Percentiles rank a stretch among this genome's conserved stretches.
These are phyloP conservation scores for Willisornis vidua DNA, from an alignment of 2,113 vertebrate species.

Conservation along the genomic window DNA sequence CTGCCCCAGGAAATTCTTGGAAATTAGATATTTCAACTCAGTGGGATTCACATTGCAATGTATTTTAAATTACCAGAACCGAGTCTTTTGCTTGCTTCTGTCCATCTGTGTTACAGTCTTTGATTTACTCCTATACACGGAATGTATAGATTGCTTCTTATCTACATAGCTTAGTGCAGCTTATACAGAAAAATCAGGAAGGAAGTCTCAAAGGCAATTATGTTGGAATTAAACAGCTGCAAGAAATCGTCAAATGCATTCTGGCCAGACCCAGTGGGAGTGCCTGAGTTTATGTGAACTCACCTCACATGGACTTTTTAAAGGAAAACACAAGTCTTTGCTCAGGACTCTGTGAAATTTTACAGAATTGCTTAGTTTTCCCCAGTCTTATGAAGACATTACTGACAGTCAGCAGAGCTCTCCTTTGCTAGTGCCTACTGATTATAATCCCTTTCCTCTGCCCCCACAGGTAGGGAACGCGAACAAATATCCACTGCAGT, in stretches of 20 bases:
- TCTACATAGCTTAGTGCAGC: slow-evolving; percentile 26
- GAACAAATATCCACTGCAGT: slow-evolving; percentile 39
- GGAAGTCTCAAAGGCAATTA: slow-evolving; percentile 55
- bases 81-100: slow-evolving; percentile 1
- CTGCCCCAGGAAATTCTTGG: slow-evolving; percentile 39
- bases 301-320: background rate
- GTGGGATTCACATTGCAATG: slow-evolving; percentile 24
- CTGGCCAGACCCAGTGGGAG: background rate
- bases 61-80: slow-evolving; percentile 40
- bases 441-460: background rate
- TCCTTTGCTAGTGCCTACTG: background rate
- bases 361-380: background rate
- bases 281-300: background rate
- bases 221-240: slow-evolving; percentile 40
- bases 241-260: background rate
- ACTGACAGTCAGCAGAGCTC: slow-evolving; percentile 24
- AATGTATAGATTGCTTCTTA: slow-evolving; percentile 35
- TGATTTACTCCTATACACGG: slow-evolving; percentile 9
- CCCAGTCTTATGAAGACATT: background rate
- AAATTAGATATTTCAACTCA: slow-evolving; percentile 36
- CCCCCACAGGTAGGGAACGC: background rate
- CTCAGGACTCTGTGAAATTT: background rate
- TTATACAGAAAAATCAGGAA: slow-evolving; percentile 25
- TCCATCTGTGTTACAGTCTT: slow-evolving; percentile 27
- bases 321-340: background rate